These are phyloP conservation scores for Dasypolia templi DNA, from an alignment of 2,888 invertebrate species.

Conservation along the genomic window DNA sequence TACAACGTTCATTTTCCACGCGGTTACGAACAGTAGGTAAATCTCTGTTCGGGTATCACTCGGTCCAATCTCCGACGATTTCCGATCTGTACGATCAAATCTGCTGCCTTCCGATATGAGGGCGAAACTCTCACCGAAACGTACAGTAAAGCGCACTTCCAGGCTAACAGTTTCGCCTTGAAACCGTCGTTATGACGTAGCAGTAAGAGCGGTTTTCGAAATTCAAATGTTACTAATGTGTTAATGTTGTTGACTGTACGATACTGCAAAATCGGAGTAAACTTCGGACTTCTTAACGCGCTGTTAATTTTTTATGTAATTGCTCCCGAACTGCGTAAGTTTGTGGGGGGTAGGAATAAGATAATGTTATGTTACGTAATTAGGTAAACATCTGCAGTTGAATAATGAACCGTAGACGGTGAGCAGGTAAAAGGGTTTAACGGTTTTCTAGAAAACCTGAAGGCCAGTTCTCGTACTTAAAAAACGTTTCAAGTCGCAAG, in stretches of 20 bases:
- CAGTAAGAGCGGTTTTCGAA: neutral
- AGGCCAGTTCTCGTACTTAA: no score
- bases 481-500: no score
- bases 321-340: constrained; percentile 23
- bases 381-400: neutral
- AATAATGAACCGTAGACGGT: neutral
- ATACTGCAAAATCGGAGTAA: constrained; percentile 11
- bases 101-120: constrained; percentile 17
- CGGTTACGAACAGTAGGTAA: constrained; percentile 43
- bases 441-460: neutral
- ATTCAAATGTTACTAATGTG: neutral
- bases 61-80: constrained; percentile 50
- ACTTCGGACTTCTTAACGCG: constrained; percentile 36
- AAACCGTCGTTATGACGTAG: neutral
- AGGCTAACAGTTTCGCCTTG: neutral
- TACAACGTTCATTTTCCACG: constrained; percentile 18
- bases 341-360: neutral
- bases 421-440: no score
- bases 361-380: neutral
- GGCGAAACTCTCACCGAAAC: constrained; percentile 21
- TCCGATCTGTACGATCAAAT: constrained; percentile 44
- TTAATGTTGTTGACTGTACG: constrained; percentile 9
- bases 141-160: neutral
- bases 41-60: constrained; percentile 46
- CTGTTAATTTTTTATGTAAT: constrained; percentile 46